Percentiles rank a stretch among this genome's conserved stretches.
phyloP scores from a whole-genome alignment of 2,113 vertebrate species.

The Peromyscus polionotus region DNA sequence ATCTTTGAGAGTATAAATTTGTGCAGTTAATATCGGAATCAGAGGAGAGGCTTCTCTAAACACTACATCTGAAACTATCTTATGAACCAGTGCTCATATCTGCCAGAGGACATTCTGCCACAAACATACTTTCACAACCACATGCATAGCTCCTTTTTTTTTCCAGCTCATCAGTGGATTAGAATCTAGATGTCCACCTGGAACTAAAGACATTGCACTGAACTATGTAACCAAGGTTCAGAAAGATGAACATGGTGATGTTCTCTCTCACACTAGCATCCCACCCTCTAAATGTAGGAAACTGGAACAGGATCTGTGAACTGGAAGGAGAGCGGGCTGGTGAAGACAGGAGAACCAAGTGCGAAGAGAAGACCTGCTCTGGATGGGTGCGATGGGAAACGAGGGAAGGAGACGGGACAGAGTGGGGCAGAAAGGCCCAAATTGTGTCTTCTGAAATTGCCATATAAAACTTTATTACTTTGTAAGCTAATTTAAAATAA shows the following conservation, averaged over 20 bases:
- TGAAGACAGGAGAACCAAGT: background rate
- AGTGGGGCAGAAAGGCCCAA: background rate
- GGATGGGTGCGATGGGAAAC: rapidly evolving
- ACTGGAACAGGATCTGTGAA: too few relatives aligned
- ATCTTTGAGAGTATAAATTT: background rate
- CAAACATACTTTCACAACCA: background rate
- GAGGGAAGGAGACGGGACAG: background rate
- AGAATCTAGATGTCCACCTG: background rate
- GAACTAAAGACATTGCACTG: background rate
- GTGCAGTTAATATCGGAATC: background rate
- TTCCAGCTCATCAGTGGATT: background rate
- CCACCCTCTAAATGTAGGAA: background rate
- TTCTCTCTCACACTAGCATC: background rate
- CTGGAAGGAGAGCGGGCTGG: too few relatives aligned
- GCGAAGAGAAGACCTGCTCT: too few relatives aligned
- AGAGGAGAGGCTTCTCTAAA: background rate
- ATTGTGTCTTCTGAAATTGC: background rate
- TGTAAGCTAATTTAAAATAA: background rate
- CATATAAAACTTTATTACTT: too few relatives aligned
- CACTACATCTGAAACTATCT: background rate
- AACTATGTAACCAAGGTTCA: background rate
- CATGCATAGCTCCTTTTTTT: background rate
- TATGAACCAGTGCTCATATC: background rate
- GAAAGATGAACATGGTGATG: background rate
- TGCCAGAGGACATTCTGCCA: background rate